Conservation (phyloP, 2,888 invertebrate species). For the Lepidocyrtinus sp. region DNA sequence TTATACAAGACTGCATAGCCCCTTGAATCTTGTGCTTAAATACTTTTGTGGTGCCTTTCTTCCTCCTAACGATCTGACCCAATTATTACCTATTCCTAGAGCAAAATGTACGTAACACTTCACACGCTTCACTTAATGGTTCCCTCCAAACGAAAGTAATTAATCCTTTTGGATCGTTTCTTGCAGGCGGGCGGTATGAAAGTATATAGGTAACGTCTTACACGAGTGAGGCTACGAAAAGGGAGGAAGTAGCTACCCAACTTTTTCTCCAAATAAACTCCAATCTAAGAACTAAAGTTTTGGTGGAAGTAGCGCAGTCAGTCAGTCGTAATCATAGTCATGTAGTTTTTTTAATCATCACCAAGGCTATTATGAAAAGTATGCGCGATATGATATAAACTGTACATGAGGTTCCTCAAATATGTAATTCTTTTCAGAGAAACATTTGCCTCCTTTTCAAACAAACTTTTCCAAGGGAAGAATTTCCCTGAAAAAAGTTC, state of each 20-base stretch:
- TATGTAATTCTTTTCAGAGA: not conserved
- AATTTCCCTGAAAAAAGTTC: slow-evolving; percentile 57
- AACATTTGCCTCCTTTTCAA: not conserved
- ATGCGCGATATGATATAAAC: not conserved
- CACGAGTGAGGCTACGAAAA: not conserved
- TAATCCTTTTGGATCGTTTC: slow-evolving; percentile 3
- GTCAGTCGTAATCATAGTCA: not conserved
- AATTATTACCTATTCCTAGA: slow-evolving; percentile 10
- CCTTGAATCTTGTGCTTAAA: not conserved
- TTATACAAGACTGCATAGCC: not conserved
- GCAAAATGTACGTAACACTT: not conserved
- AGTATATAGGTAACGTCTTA: too few species aligned
- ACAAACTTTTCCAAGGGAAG: not conserved
- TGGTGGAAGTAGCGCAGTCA: too few species aligned
- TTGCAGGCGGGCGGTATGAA: not conserved
- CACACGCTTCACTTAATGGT: not conserved
- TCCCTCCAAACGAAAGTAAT: not conserved
- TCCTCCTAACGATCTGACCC: not conserved
- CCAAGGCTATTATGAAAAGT: not conserved
- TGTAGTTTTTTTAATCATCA: not conserved
- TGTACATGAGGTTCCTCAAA: not conserved
- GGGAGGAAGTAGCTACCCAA: not conserved
- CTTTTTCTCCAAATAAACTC: not conserved
- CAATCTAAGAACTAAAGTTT: not conserved
- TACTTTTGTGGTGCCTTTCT: not conserved